Evolutionary conservation across 1,140 invertebrate species (phyloP), one percentile per base, ranked within the genome.

Genomic region (Theocolax elegans): DNA sequence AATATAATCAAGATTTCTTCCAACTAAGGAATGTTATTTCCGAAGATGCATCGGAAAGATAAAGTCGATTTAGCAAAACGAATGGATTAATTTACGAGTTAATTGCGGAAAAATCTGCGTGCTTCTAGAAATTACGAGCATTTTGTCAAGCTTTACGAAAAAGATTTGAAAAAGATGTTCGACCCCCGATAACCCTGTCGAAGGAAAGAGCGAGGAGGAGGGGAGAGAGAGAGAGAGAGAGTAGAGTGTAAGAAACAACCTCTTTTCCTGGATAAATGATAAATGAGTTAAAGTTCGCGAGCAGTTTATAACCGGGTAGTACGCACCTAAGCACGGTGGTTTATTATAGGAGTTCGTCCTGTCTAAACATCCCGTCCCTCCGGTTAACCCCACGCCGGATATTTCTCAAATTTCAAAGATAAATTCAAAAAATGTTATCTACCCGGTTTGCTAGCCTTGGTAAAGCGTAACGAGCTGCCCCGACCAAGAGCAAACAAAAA

Each of bases 341-440:
- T 66, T 66, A 66, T 66, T 66, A 66, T 29, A 23, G n/a, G 42
- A 56, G 53, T 48, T 9, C 15, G 40, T 56, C 64, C 51, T 56
- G 51, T 66, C 64, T 56, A 66, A 66, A 66, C 53, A 66, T 66
- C 53, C 64, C 42, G 8, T n/a, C 13, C 13, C 21, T 19, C 44
- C 19, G 9, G 48, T 42, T 17, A 17, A n/a, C 23, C 44, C 15
- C 60, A 10, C 35, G 6, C 17, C 40, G 51, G 53, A 59, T 67
- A 67, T 67, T 67, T 67, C 65, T 67, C 65, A 67, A 67, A 67
- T 67, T 67, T 67, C 27, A 19, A 53, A 67, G 65, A 67, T 59
- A 59, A 67, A 67, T 67, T 48, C 31, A 58, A 58, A 59, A 35
- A 67, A 49, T 25, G 8, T 67, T 67, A 67, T 67, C 65, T 67